Evolutionary conservation across 2,113 vertebrate genomes (phyloP), one percentile per base, ranked within the genome.

Genomic region (Lagopus leucura): DNA sequence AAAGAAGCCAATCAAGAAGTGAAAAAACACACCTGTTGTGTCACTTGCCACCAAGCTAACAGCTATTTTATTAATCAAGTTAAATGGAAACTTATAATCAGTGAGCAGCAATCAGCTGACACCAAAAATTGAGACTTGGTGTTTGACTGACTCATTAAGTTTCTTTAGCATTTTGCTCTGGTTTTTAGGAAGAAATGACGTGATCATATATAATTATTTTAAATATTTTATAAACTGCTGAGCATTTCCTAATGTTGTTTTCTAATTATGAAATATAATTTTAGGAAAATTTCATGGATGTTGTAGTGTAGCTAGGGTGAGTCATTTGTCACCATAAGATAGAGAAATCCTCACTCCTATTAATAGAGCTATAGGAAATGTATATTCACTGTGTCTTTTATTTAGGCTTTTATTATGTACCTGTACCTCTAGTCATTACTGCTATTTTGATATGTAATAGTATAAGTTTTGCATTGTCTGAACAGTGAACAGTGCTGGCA

Each of bases 191-290:
- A 95, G 88, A 97, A 97, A 97, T 97, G 96, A 96, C 77, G 96
- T 94, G 97, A 97, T 96, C 89, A 89, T 91, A 95, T 96, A 88
- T 95, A 97, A 98, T 98, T 98, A 97, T 97, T 97, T 97, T 96
- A 98, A 97, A 98, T 98, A 97, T 98, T 98, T 98, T 96, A 98
- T 98, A 96, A 97, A 95, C 97, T 92, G 92, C 96, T 97, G 89
- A 95, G 93, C 84, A 95, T 97, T 96, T 92, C 81, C 91, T 96
- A 97, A 96, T 96, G 90, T 81, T 86, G 28, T 58, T 84, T 94
- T 82, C 80, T 96, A 97, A 97, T 97, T 97, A 93, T 76, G 86
- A 78, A 94, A 91, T 82, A 70, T 64, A 94, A 93, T 97, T 97
- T 98, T 97, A 95, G 96, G 96, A 96, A 97, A 96, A 94, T 86